Evolutionary conservation across 2,113 vertebrate genomes (phyloP).

Genomic region (Dasyurus viverrinus): DNA sequence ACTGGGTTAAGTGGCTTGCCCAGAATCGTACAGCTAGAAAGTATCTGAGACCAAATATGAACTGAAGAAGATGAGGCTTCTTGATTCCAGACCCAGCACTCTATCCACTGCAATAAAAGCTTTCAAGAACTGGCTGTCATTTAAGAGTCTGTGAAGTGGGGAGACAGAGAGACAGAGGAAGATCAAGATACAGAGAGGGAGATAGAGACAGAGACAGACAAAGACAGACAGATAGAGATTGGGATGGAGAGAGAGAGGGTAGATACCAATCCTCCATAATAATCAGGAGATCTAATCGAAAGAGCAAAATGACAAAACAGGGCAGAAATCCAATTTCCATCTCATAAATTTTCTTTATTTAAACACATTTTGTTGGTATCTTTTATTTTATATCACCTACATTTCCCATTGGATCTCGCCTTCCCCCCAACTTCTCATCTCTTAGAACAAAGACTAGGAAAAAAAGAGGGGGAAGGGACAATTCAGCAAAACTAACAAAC

Average conservation of each 20-base stretch:
- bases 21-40: no score
- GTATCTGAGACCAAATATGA: no score
- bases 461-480: neutral
- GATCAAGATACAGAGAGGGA: neutral
- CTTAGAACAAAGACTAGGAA: neutral
- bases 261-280: no score
- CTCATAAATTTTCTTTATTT: neutral
- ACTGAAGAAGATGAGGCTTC: no score
- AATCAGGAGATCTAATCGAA: neutral
- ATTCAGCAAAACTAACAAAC: neutral
- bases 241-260: neutral
- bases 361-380: neutral
- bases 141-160: neutral
- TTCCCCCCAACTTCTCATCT: neutral
- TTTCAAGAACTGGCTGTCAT: neutral
- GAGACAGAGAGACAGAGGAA: neutral
- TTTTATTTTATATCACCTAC: neutral
- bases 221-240: no score
- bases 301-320: neutral
- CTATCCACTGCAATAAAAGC: no score
- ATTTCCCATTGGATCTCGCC: neutral
- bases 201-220: no score
- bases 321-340: neutral
- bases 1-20: no score
- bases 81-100: no score